phyloP scores from a whole-genome alignment of 2,888 invertebrate species.

The Melieria omissa region DNA sequence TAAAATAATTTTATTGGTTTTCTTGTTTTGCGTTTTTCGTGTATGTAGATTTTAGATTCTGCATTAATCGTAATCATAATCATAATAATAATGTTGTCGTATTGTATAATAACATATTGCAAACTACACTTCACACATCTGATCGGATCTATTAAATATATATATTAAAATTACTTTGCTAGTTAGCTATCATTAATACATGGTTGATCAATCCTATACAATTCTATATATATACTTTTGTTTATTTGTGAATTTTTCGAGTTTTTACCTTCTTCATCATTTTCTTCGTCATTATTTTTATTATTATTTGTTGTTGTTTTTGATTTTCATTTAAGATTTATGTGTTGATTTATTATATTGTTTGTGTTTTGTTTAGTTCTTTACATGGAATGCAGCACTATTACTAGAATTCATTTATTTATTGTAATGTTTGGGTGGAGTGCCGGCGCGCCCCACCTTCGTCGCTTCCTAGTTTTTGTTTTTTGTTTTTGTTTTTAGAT shows the following conservation, averaged over 20 bases:
- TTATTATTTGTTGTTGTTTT: slow-evolving; percentile 28
- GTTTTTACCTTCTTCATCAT: too few relatives aligned
- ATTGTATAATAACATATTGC: slow-evolving; percentile 52
- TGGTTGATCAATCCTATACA: too few relatives aligned
- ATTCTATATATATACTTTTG: slow-evolving; percentile 19
- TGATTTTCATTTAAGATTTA: slow-evolving; percentile 28
- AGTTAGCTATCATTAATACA: slow-evolving; percentile 15
- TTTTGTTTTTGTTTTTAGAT: slow-evolving; percentile 28
- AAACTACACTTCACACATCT: slow-evolving; percentile 47
- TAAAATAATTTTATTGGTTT: slow-evolving; percentile 42
- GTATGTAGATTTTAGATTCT: slow-evolving; percentile 43
- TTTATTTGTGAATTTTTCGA: slow-evolving; percentile 12
- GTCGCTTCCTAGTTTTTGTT: slow-evolving; percentile 9
- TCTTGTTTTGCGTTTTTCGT: slow-evolving; percentile 36
- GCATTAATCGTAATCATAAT: slow-evolving; percentile 31
- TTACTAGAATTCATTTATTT: slow-evolving; percentile 40
- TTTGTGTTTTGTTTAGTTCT: slow-evolving; percentile 42
- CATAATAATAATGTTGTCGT: slow-evolving; percentile 38
- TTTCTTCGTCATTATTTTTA: background rate
- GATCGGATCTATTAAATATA: slow-evolving; percentile 21
- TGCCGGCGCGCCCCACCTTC: background rate
- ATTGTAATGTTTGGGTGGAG: background rate
- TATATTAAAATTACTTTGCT: slow-evolving; percentile 37
- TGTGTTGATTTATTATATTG: slow-evolving; percentile 3
- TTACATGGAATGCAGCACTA: slow-evolving; percentile 65